phyloP scores from a whole-genome alignment of 2,113 vertebrate genomes.

The Regulus satrapa region DNA sequence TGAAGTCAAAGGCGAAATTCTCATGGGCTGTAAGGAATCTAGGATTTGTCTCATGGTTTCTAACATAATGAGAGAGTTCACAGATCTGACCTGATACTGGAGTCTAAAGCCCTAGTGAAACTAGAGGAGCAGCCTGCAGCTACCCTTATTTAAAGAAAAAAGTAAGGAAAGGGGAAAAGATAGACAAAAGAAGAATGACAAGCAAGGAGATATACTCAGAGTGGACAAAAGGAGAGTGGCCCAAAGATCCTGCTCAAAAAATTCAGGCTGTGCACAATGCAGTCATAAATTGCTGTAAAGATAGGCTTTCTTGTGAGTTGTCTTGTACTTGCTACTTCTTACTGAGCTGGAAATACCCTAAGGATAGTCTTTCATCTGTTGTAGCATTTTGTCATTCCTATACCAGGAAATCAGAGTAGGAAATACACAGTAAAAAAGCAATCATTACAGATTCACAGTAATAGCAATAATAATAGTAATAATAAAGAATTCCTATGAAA shows the following conservation, averaged over 20 bases:
- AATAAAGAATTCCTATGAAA: not conserved
- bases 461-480: not conserved
- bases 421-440: not conserved
- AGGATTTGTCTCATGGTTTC: not conserved
- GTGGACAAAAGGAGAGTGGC: not conserved
- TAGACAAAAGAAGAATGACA: fast-evolving
- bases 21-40: not conserved
- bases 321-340: not conserved
- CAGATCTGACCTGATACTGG: not conserved
- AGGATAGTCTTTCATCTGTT: not conserved
- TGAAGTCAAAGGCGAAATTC: not conserved
- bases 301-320: not conserved
- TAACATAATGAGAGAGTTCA: not conserved
- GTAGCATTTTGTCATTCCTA: not conserved
- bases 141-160: not conserved
- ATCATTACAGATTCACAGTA: not conserved
- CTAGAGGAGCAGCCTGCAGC: not conserved
- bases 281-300: not conserved
- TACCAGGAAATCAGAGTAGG: not conserved
- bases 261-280: not conserved
- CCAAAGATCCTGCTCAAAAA: not conserved
- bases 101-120: not conserved
- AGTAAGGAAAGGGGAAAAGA: not conserved
- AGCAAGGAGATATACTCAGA: not conserved
- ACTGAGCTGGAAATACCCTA: constrained; percentile 19